Evolutionary conservation across 2,113 vertebrate genomes (phyloP).

Genomic region (Megalops atlanticus): DNA sequence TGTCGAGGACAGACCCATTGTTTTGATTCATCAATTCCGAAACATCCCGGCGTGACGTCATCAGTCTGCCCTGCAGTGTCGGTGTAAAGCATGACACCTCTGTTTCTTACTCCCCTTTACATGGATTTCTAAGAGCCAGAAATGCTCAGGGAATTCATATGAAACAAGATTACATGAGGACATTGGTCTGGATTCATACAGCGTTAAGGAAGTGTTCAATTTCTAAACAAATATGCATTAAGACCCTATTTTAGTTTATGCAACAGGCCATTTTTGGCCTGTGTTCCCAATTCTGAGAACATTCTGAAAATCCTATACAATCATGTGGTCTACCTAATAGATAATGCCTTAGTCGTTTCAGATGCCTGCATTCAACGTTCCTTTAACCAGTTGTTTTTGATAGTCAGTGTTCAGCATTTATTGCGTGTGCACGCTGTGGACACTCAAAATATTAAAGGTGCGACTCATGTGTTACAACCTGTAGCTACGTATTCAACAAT

Average conservation of each 20-base stretch:
- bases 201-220: background rate
- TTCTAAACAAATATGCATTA: background rate
- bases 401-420: too few species aligned
- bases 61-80: background rate
- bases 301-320: too few species aligned
- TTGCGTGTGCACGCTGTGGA: too few species aligned
- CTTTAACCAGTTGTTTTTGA: too few species aligned
- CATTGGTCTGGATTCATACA: background rate
- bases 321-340: too few species aligned
- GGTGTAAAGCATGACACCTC: conserved; percentile 3
- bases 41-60: background rate
- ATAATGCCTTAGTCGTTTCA: too few species aligned
- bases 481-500: too few species aligned
- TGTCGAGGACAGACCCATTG: background rate
- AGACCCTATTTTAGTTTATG: background rate
- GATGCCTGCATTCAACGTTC: too few species aligned
- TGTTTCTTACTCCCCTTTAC: conserved; percentile 2
- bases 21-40: background rate
- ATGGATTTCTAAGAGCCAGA: background rate
- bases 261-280: background rate
- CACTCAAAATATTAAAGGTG: too few species aligned
- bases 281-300: too few species aligned
- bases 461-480: too few species aligned
- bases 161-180: background rate
- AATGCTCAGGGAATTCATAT: background rate